phyloP scores from a whole-genome alignment of 1,140 invertebrate genomes.

The Pygmarrhopalites habei region DNA sequence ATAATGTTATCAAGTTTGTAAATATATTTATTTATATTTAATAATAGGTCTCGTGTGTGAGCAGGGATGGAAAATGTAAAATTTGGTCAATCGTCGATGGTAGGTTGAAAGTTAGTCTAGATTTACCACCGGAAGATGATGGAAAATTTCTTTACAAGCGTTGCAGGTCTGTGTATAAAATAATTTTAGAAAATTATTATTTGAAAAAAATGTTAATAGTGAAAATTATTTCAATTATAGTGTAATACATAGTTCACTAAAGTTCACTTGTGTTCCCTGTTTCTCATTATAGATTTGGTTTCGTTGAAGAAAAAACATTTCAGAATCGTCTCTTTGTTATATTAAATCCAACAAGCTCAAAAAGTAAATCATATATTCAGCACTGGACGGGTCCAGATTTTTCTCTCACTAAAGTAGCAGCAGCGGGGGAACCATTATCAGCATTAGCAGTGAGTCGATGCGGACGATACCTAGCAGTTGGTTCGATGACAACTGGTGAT shows the following conservation, averaged over 20 bases:
- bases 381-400: slow-evolving; percentile 58
- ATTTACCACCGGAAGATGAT: slow-evolving; percentile 62
- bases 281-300: slow-evolving; percentile 28
- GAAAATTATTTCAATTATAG: no score
- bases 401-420: slow-evolving; percentile 46
- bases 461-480: slow-evolving; percentile 82
- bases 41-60: slow-evolving; percentile 65
- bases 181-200: no score
- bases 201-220: no score
- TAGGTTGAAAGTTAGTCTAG: slow-evolving; percentile 58
- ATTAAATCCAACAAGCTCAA: slow-evolving; percentile 47
- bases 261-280: not conserved
- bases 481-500: slow-evolving; percentile 84
- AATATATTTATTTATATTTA: not conserved
- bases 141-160: slow-evolving; percentile 75
- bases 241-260: no score
- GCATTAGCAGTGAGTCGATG: slow-evolving; percentile 79
- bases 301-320: slow-evolving; percentile 24
- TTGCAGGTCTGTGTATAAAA: slow-evolving; percentile 59
- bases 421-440: slow-evolving; percentile 37
- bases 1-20: not conserved
- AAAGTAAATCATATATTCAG: slow-evolving; percentile 50
- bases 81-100: slow-evolving; percentile 67
- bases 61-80: slow-evolving; percentile 73
- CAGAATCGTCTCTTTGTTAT: slow-evolving; percentile 28